Percentiles rank a stretch among this genome's conserved stretches.
Conservation (phyloP, 2,113 vertebrate genomes). For the Amphiprion percula region DNA sequence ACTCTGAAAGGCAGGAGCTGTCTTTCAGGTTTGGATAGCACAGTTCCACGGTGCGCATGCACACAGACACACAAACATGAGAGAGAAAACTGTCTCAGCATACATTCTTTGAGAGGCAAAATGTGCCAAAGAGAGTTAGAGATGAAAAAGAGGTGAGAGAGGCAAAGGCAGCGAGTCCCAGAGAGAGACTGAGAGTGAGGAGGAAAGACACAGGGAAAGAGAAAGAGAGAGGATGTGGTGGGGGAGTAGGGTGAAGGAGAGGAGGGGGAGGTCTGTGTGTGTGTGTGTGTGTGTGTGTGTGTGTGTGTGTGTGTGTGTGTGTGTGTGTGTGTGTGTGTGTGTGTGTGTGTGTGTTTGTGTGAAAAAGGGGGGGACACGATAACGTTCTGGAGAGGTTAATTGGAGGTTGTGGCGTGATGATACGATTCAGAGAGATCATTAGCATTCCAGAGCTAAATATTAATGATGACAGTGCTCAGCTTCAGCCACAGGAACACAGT, state of each 20-base stretch:
- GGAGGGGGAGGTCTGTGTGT: not conserved
- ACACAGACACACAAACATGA: constrained; percentile 22
- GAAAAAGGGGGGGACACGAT: constrained; percentile 3
- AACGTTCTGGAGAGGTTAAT: constrained; percentile 77
- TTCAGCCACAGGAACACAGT: constrained; percentile 57
- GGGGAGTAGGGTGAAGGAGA: not conserved
- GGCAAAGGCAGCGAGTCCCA: constrained; percentile 70
- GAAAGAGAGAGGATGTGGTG: constrained; percentile 22
- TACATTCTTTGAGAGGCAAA: constrained; percentile 70
- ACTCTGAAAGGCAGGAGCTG: constrained; percentile 66
- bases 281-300: constrained; percentile 9
- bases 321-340: constrained; percentile 7
- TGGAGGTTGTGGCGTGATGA: constrained; percentile 81
- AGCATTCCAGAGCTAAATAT: constrained; percentile 83
- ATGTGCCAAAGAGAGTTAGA: constrained; percentile 72
- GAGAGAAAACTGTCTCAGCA: constrained; percentile 48
- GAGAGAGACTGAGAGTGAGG: constrained; percentile 60
- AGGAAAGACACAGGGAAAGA: constrained; percentile 40
- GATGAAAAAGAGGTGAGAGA: constrained; percentile 79
- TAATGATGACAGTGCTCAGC: constrained; percentile 75
- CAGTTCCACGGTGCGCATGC: constrained; percentile 14
- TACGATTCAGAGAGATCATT: constrained; percentile 81
- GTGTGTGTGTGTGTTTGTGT: not conserved
- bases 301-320: not conserved
- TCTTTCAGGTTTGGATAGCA: constrained; percentile 70